Percentiles rank a stretch among this genome's conserved stretches.
Evolutionary conservation across 2,888 invertebrate species (phyloP).

Genomic region (Cephus pygmeus): DNA sequence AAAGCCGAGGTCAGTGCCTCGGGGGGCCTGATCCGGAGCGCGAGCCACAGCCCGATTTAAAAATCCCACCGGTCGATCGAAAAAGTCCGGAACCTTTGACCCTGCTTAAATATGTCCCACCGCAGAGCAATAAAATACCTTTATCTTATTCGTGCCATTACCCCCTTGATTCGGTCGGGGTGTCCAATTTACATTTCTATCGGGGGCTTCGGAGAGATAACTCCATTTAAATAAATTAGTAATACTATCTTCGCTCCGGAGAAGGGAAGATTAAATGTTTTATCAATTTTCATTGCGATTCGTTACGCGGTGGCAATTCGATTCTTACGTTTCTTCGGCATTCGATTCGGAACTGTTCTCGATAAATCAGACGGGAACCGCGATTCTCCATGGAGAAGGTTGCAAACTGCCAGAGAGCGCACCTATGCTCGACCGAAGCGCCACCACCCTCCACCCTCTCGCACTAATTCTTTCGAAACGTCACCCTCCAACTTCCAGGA

Average conservation of each 20-base stretch:
- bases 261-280: slow-evolving; percentile 60
- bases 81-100: slow-evolving; percentile 32
- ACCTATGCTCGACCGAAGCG: too few relatives aligned
- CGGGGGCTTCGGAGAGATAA: slow-evolving; percentile 64
- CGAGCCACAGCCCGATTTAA: too few relatives aligned
- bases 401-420: too few relatives aligned
- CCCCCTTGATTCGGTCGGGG: slow-evolving; percentile 59
- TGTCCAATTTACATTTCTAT: slow-evolving; percentile 65
- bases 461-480: too few relatives aligned
- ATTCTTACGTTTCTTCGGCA: neutral
- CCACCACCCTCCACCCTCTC: too few relatives aligned
- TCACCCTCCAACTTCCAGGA: too few relatives aligned
- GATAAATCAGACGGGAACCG: too few relatives aligned
- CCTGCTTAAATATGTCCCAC: slow-evolving; percentile 56
- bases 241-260: slow-evolving; percentile 56
- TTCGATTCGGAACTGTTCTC: too few relatives aligned
- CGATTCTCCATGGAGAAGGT: too few relatives aligned
- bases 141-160: slow-evolving; percentile 64
- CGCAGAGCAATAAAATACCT: slow-evolving; percentile 63
- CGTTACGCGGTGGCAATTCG: slow-evolving; percentile 44
- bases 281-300: slow-evolving; percentile 65
- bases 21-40: too few relatives aligned
- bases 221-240: slow-evolving; percentile 67
- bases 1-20: too few relatives aligned
- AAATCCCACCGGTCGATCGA: too few relatives aligned